These are phyloP conservation scores for Tillus elongatus DNA, from an alignment of 2,888 invertebrate genomes.

Conservation along the genomic window DNA sequence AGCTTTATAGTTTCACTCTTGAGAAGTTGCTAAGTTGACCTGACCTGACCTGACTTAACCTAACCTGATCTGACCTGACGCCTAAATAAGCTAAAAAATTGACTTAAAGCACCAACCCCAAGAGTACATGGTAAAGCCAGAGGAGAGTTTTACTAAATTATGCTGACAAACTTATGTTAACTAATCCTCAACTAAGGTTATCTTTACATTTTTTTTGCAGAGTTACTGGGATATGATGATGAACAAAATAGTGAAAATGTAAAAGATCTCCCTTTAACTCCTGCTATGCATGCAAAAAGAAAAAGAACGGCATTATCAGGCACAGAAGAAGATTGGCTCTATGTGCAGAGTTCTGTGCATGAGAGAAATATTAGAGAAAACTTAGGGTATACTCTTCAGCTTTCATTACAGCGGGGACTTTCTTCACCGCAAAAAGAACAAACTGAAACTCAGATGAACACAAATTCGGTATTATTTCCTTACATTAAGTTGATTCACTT, in stretches of 20 bases:
- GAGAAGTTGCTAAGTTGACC: too few relatives aligned
- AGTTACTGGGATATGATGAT: conserved; percentile 61
- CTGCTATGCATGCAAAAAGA: conserved; percentile 57
- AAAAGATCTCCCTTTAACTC: conserved; percentile 38
- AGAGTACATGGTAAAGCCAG: too few relatives aligned
- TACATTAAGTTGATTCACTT: conserved; percentile 67
- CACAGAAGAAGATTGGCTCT: conserved; percentile 74
- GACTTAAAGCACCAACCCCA: too few relatives aligned
- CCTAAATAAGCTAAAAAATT: too few relatives aligned
- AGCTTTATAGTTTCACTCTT: too few relatives aligned
- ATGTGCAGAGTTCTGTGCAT: conserved; percentile 32
- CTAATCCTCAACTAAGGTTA: conserved; percentile 4
- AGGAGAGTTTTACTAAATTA: too few relatives aligned
- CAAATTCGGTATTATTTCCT: conserved; percentile 59
- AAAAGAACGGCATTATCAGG: conserved; percentile 71
- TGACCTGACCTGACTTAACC: too few relatives aligned
- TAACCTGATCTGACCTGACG: too few relatives aligned
- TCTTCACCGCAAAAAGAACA: too few relatives aligned
- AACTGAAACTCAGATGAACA: conserved; percentile 52
- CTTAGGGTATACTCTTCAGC: too few relatives aligned
- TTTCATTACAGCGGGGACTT: too few relatives aligned
- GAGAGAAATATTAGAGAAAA: too few relatives aligned
- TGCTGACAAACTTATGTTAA: neutral
- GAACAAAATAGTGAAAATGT: conserved; percentile 25
- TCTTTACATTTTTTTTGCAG: conserved; percentile 37